Conservation (phyloP, 2,888 invertebrate species). For the Parasteatoda lunata region DNA sequence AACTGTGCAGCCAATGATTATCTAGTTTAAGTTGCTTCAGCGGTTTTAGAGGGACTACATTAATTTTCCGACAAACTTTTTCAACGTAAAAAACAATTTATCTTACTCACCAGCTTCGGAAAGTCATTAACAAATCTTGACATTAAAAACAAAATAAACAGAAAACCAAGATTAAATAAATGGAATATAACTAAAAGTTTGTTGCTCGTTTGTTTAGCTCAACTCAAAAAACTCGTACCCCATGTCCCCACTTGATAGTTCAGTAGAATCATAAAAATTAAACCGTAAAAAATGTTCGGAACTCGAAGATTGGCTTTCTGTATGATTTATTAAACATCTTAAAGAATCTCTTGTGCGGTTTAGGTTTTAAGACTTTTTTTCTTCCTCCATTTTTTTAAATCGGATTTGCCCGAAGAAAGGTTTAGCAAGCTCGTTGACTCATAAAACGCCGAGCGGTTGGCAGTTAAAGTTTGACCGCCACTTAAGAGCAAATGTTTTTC, state of each 20-base stretch:
- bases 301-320: not conserved
- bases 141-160: not conserved
- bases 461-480: not conserved
- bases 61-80: not conserved
- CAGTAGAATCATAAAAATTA: not conserved
- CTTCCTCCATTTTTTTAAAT: not conserved
- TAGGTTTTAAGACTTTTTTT: not conserved
- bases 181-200: not conserved
- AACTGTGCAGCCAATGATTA: not conserved
- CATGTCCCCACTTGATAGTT: not conserved
- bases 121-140: slow-evolving; percentile 5
- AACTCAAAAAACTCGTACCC: not conserved
- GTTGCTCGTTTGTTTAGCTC: too few relatives aligned
- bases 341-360: not conserved
- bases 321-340: not conserved
- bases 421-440: not conserved
- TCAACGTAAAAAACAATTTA: not conserved
- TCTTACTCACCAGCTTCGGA: not conserved
- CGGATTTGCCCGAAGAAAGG: not conserved
- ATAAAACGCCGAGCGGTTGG: not conserved
- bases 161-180: not conserved
- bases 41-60: not conserved
- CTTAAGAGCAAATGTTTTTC: not conserved
- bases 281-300: not conserved
- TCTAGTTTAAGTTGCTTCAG: not conserved